These are phyloP conservation scores for Ctenomys sociabilis DNA, from an alignment of 2,113 vertebrate genomes.

Conservation along the genomic window DNA sequence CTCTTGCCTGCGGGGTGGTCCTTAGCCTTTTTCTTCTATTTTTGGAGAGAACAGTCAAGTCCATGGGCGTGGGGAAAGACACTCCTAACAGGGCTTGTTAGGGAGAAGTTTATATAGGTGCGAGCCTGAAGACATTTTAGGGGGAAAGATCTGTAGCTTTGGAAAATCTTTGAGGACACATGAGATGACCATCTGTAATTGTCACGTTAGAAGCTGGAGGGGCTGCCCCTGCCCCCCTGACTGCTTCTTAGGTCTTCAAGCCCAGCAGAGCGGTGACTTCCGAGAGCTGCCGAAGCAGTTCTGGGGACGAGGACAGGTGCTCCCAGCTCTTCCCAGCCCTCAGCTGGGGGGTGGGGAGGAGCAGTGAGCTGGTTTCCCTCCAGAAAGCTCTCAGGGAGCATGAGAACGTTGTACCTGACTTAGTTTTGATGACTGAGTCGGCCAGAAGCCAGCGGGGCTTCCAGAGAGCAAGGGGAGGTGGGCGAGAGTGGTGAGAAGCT, in stretches of 20 bases:
- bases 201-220: accelerated
- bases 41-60: not conserved
- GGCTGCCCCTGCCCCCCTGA: not conserved
- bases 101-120: accelerated
- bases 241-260: accelerated
- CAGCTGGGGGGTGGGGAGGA: not conserved
- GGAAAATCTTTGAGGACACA: not conserved
- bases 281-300: not conserved
- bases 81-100: not conserved
- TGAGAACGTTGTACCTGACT: not conserved
- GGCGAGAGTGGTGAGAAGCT: not conserved
- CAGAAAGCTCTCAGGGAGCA: not conserved
- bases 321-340: not conserved
- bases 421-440: not conserved
- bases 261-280: not conserved
- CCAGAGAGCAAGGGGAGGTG: not conserved
- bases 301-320: not conserved
- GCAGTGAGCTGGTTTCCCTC: not conserved
- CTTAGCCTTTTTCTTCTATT: not conserved
- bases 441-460: not conserved
- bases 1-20: not conserved
- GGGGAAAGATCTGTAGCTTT: not conserved
- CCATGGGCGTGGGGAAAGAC: not conserved
- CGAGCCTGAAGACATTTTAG: not conserved
- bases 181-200: too few relatives aligned